Evolutionary conservation across 2,888 invertebrate genomes (phyloP).

Genomic region (Liopterus haemorrhoidalis): DNA sequence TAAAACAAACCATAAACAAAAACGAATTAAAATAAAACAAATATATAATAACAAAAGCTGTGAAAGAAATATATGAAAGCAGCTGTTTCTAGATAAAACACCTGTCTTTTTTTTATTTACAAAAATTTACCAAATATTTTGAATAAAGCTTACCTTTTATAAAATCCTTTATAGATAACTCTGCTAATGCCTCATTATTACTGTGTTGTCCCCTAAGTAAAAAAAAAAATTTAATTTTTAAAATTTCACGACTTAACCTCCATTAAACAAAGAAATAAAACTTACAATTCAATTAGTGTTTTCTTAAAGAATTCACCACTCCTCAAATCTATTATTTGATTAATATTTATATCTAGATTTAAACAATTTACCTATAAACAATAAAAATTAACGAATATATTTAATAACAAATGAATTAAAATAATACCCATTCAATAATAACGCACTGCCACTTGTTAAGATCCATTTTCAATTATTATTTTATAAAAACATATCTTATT

Average conservation of each 20-base stretch:
- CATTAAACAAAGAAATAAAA: slow-evolving; percentile 23
- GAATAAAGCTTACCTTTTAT: slow-evolving; percentile 12
- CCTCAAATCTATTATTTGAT: slow-evolving; percentile 35
- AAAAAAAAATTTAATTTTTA: slow-evolving; percentile 5
- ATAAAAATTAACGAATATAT: slow-evolving; percentile 7
- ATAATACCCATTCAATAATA: slow-evolving; percentile 39
- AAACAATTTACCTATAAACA: slow-evolving; percentile 42
- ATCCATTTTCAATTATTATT: too few relatives aligned
- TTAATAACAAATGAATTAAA: slow-evolving; percentile 1
- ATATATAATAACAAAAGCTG: too few relatives aligned
- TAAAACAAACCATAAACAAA: too few relatives aligned
- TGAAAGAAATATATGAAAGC: too few relatives aligned
- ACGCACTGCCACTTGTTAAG: slow-evolving; percentile 34
- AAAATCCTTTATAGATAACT: slow-evolving; percentile 11
- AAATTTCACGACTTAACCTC: not conserved
- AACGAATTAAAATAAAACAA: too few relatives aligned
- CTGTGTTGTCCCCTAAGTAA: slow-evolving; percentile 27
- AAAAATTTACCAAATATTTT: not conserved
- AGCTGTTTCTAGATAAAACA: too few relatives aligned
- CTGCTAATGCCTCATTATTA: not conserved
- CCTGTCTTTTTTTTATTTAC: too few relatives aligned
- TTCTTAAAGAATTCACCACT: slow-evolving; percentile 39
- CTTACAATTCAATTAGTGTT: slow-evolving; percentile 40
- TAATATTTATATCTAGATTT: slow-evolving; percentile 35
- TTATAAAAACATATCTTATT: too few relatives aligned